A percentile compares a stretch with the other conserved stretches of the same genome.
Conservation (phyloP, 2,113 vertebrate species). For the Tenebrosternarchus preto region DNA sequence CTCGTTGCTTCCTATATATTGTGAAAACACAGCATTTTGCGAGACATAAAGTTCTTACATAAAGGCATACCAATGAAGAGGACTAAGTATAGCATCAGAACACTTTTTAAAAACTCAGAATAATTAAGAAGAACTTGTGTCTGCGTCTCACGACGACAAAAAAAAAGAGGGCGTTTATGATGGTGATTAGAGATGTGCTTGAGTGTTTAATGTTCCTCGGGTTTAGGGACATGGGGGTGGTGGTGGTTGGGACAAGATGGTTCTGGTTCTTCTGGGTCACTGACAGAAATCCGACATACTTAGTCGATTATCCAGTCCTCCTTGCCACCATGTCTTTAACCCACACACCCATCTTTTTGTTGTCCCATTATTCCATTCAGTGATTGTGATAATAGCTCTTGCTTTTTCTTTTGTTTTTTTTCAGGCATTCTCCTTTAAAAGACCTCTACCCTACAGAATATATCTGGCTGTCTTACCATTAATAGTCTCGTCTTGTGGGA, state of each 20-base stretch:
- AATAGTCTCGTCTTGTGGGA: background rate
- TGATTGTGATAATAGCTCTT: conserved; percentile 78
- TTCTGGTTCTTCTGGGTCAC: conserved; percentile 74
- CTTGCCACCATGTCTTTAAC: conserved; percentile 54
- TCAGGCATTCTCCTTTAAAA: conserved; percentile 69
- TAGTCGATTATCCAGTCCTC: conserved; percentile 73
- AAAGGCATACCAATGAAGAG: background rate
- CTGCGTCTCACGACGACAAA: background rate
- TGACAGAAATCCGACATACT: conserved; percentile 65
- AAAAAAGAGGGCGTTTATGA: conserved; percentile 67
- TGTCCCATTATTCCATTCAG: conserved; percentile 79
- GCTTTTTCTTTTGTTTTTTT: conserved; percentile 64
- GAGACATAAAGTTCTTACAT: background rate
- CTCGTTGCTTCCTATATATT: too few relatives aligned
- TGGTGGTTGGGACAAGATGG: conserved; percentile 49
- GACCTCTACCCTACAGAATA: conserved; percentile 63
- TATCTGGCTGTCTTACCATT: conserved; percentile 31
- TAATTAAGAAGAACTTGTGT: conserved; percentile 59
- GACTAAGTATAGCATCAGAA: background rate
- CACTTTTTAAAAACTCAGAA: conserved; percentile 55
- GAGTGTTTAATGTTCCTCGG: conserved; percentile 75
- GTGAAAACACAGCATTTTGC: too few relatives aligned
- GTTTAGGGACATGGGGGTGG: conserved; percentile 70
- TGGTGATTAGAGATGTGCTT: conserved; percentile 73
- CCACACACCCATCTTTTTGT: conserved; percentile 69